Evolutionary conservation across 2,797 vertebrate species (phyloP).

Genomic region (Heliangelus exortis): DNA sequence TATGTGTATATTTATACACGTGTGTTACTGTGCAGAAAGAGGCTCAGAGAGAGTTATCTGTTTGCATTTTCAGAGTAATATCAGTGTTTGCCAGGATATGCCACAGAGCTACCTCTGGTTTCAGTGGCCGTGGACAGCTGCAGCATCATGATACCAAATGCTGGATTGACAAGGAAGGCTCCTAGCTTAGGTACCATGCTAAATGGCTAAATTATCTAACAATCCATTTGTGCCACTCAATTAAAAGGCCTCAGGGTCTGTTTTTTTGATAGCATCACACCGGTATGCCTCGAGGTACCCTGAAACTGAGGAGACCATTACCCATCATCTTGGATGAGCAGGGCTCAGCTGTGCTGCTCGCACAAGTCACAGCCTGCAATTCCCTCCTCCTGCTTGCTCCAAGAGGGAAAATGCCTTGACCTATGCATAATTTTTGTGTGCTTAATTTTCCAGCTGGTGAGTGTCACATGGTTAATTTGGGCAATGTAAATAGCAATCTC

Average conservation of each 20-base stretch:
- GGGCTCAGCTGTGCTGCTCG: neutral
- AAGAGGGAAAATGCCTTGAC: neutral
- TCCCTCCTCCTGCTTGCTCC: neutral
- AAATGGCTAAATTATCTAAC: neutral
- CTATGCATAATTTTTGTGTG: neutral
- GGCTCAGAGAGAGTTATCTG: neutral
- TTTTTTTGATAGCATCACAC: neutral
- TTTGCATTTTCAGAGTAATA: neutral
- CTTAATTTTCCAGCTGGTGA: constrained; percentile 41
- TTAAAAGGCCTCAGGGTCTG: neutral
- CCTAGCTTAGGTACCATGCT: neutral
- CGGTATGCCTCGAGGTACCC: neutral
- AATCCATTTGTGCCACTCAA: neutral
- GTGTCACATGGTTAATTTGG: neutral
- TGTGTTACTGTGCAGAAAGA: neutral
- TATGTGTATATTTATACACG: neutral
- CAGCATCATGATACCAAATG: neutral
- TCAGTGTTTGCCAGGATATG: neutral
- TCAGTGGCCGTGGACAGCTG: neutral
- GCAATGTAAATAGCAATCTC: constrained; percentile 16
- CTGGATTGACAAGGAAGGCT: neutral
- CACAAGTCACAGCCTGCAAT: neutral
- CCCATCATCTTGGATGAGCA: neutral
- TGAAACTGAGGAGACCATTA: neutral
- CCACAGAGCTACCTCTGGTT: neutral